Percentiles rank a stretch among this genome's conserved stretches.
phyloP scores from a whole-genome alignment of 1,140 invertebrate genomes.

The Harlomillsia oculata region DNA sequence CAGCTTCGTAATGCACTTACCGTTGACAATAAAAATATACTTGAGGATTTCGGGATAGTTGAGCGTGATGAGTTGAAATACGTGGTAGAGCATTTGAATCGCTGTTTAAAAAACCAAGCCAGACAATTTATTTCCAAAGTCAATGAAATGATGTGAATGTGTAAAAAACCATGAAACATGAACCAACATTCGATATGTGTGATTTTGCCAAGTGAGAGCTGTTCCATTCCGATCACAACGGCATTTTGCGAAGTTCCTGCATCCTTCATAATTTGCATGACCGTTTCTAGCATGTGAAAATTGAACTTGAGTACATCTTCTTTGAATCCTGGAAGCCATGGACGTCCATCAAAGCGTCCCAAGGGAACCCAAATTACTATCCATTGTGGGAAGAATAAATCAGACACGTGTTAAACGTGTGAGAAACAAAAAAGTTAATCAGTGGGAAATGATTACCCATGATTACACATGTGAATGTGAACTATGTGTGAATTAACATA shows the following conservation, averaged over 20 bases:
- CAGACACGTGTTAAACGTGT: no score
- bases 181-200: background rate
- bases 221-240: background rate
- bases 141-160: background rate
- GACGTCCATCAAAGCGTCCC: background rate
- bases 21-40: constrained; percentile 1
- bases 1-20: background rate
- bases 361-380: background rate
- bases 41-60: constrained; percentile 16
- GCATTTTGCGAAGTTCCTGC: background rate
- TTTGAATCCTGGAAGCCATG: background rate
- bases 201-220: constrained; percentile 2
- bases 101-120: background rate
- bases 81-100: constrained; percentile 3
- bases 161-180: background rate
- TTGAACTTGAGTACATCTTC: constrained; percentile 7
- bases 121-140: background rate
- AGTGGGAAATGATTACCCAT: no score
- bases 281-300: constrained; percentile 1
- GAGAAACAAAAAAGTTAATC: no score
- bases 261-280: background rate
- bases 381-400: no score
- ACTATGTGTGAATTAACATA: background rate
- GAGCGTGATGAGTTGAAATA: background rate
- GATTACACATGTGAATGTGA: no score